Conservation (phyloP, 2,113 vertebrate genomes). For the Festucalex cinctus region DNA sequence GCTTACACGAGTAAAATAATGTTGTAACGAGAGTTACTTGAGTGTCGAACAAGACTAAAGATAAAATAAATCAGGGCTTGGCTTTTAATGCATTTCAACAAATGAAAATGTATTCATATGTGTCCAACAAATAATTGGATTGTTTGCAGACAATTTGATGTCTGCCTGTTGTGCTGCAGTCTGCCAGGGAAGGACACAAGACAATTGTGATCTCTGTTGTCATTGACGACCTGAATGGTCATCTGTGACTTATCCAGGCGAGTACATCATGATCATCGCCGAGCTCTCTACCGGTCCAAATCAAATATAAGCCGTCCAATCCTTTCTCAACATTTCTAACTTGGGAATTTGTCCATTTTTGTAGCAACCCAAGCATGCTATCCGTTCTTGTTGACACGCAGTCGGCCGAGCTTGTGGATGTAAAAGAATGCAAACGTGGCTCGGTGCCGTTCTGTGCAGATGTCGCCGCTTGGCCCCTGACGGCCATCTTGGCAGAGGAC, state of each 20-base stretch:
- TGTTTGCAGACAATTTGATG: background rate
- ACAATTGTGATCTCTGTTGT: background rate
- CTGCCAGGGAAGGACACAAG: background rate
- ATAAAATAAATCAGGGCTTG: background rate
- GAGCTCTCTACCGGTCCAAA: background rate
- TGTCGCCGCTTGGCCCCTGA: too few species aligned
- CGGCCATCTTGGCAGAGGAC: too few species aligned
- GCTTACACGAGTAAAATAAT: too few species aligned
- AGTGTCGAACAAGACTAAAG: background rate
- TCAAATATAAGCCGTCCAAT: too few species aligned
- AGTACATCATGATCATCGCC: too few species aligned
- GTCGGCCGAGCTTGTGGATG: background rate
- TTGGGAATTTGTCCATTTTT: too few species aligned
- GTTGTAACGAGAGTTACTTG: background rate
- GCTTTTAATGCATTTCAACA: background rate
- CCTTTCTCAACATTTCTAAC: too few species aligned
- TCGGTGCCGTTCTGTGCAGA: too few species aligned
- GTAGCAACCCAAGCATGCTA: too few species aligned
- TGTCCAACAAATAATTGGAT: background rate
- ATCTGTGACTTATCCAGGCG: background rate
- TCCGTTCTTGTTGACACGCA: background rate
- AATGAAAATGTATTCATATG: background rate
- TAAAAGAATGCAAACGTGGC: background rate
- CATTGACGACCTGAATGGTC: background rate
- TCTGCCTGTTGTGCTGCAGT: background rate